Conservation (phyloP, 30 jellyfish, hydroid and myxozoan genomes). For the Calvadosia cruxmelitensis region DNA sequence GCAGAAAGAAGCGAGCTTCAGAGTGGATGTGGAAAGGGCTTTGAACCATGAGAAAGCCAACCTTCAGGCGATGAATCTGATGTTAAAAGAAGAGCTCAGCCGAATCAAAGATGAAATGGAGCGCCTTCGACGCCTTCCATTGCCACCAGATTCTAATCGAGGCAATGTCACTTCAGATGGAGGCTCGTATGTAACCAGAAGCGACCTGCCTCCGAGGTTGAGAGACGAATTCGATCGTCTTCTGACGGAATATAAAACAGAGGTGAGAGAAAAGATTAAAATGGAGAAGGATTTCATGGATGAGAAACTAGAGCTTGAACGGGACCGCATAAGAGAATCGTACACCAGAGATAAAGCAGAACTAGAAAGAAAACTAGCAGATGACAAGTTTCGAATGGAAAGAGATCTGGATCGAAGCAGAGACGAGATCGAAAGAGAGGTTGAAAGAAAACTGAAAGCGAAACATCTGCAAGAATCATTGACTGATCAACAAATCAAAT, state of each 20-base stretch:
- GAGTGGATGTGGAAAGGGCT: conserved; percentile 54
- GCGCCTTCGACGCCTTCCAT: conserved; percentile 30
- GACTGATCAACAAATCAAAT: conserved; percentile 54
- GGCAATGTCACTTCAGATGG: neutral
- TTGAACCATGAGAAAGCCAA: conserved; percentile 43
- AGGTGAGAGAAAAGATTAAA: conserved; percentile 34
- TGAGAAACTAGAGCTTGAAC: conserved; percentile 50
- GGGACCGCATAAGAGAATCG: conserved; percentile 33
- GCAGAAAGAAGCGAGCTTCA: conserved; percentile 27
- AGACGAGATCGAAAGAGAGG: conserved; percentile 82
- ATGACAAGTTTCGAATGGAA: conserved; percentile 67
- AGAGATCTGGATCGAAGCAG: conserved; percentile 55
- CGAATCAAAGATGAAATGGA: conserved; percentile 72
- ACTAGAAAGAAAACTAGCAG: conserved; percentile 37
- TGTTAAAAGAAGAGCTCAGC: conserved; percentile 61
- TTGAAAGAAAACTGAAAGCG: conserved; percentile 65
- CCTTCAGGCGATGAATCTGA: conserved; percentile 47
- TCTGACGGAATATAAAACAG: conserved; percentile 61
- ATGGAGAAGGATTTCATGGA: conserved; percentile 52
- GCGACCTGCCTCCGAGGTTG: conserved; percentile 59
- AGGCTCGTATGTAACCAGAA: conserved; percentile 28
- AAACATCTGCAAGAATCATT: conserved; percentile 78
- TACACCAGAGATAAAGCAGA: conserved; percentile 45
- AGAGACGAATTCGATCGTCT: conserved; percentile 81
- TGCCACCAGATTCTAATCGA: conserved; percentile 49